These are phyloP conservation scores for Heteromyza rotundicornis DNA, from an alignment of 2,888 invertebrate species.

Conservation along the genomic window DNA sequence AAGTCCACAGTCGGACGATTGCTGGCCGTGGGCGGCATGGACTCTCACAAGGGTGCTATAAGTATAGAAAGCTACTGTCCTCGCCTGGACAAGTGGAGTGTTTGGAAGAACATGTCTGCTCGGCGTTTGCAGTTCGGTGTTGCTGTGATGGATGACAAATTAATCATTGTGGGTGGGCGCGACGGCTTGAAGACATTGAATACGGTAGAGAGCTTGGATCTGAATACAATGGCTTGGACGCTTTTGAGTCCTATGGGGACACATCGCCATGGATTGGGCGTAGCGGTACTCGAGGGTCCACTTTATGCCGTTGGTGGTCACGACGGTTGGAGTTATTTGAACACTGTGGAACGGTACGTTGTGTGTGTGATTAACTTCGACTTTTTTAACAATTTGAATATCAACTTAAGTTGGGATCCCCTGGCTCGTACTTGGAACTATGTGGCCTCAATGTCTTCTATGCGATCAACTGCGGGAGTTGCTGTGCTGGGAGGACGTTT, in stretches of 20 bases:
- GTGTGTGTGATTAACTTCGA: not conserved
- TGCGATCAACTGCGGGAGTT: conserved; percentile 85
- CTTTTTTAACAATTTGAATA: not conserved
- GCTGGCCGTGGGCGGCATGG: conserved; percentile 91
- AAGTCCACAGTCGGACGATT: conserved; percentile 91
- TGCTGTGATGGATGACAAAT: conserved; percentile 79
- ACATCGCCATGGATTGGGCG: conserved; percentile 82
- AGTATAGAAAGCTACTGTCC: conserved; percentile 84
- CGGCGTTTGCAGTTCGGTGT: conserved; percentile 89
- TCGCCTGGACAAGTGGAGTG: conserved; percentile 59
- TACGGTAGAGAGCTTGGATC: conserved; percentile 87
- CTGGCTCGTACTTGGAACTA: conserved; percentile 86
- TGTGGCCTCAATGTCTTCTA: conserved; percentile 87
- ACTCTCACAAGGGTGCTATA: conserved; percentile 87
- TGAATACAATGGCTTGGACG: conserved; percentile 80
- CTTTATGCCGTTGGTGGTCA: conserved; percentile 95
- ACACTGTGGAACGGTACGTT: conserved; percentile 84
- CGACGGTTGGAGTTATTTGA: conserved; percentile 85
- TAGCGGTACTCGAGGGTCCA: conserved; percentile 78
- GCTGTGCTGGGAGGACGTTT: conserved; percentile 83
- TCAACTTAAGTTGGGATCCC: conserved; percentile 78
- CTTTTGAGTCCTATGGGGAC: conserved; percentile 87
- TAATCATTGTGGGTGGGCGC: conserved; percentile 88
- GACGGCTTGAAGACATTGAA: conserved; percentile 95
- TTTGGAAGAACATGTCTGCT: conserved; percentile 60